phyloP scores from a whole-genome alignment of 1,140 invertebrate genomes.

The Drosophila seguyi region DNA sequence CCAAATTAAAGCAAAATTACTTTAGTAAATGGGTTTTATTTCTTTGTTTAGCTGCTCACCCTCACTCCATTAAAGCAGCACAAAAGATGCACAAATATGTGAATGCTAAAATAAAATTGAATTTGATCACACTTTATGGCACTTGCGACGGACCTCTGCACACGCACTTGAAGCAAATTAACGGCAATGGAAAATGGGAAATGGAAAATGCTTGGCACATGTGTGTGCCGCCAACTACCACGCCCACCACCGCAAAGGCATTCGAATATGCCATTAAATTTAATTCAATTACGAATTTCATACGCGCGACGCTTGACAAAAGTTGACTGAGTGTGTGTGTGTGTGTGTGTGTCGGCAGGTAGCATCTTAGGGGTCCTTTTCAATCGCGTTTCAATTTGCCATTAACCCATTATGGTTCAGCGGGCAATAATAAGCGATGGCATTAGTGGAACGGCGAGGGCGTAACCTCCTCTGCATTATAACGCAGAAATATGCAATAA shows the following conservation, averaged over 20 bases:
- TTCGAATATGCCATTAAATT: conserved; percentile 82
- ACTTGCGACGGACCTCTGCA: conserved; percentile 37
- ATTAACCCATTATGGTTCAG: conserved; percentile 82
- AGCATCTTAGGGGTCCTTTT: conserved; percentile 43
- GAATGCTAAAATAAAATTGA: conserved; percentile 61
- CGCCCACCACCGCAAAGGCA: conserved; percentile 46
- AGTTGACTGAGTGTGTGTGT: too few relatives aligned
- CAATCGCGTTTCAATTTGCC: conserved; percentile 79
- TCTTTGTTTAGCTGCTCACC: too few relatives aligned
- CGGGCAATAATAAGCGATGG: conserved; percentile 71
- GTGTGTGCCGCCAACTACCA: conserved; percentile 11
- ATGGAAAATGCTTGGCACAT: conserved; percentile 45
- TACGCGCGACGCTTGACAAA: conserved; percentile 40
- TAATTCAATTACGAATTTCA: conserved; percentile 83
- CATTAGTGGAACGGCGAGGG: conserved; percentile 21
- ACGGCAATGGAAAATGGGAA: conserved; percentile 43
- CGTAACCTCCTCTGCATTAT: conserved; percentile 32
- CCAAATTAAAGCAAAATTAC: background rate
- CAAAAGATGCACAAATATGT: conserved; percentile 49
- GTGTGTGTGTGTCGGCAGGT: conserved; percentile 15
- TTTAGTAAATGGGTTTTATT: background rate
- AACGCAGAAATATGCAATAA: conserved; percentile 76
- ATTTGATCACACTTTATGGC: conserved; percentile 67
- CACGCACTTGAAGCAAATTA: conserved; percentile 74
- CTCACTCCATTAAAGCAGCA: background rate